Evolutionary conservation across 2,113 vertebrate species (phyloP), one percentile per base, ranked within the genome.

Genomic region (Hippocampus zosterae): DNA sequence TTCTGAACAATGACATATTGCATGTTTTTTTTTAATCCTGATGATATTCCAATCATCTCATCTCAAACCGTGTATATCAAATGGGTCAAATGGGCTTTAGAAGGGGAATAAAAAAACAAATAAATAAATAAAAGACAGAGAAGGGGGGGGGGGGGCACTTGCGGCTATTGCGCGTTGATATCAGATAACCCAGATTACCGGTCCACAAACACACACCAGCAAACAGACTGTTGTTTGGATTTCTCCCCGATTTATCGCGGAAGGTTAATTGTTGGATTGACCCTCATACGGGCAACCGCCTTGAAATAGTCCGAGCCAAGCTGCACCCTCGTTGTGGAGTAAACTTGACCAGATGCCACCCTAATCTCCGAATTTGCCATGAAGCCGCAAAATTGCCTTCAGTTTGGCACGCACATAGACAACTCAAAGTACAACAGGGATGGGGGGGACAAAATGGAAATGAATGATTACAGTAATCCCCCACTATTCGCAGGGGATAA

Each of bases 231-330:
- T 48, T 52, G 64, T 48, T 66, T 50, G 42, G 50, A 37, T 67
- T 67, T 48, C 83, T 78, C 46, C 79, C 67, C 69, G 65, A 69
- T 65, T 82, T 65, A 63, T 85, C 81, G 73, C 77, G 76, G 81
- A 71, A 89, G 90, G 87, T 91, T 91, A 91, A 91, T 91, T 89
- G 89, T 82, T 81, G 67, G 70, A 73, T 73, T 75, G 85, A 87
- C 89, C 91, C 85, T 86, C 77, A 74, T 82, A 63, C 70, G 40
- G 71, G 71, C 73, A 83, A 84, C 82, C 79, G 80, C 73, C 74
- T 78, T 69, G 53, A 88, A 73, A 84, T 68, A 83, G 83, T 74
- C 74, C 73, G 69, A 78, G 57, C 67, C 75, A 72, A 76, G 53
- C 69, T 68, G 57, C 18, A 68, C 64, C 16, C 5, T 69, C 70